These are phyloP conservation scores for Indicator maculatus DNA, from an alignment of 2,113 vertebrate genomes.

Conservation along the genomic window DNA sequence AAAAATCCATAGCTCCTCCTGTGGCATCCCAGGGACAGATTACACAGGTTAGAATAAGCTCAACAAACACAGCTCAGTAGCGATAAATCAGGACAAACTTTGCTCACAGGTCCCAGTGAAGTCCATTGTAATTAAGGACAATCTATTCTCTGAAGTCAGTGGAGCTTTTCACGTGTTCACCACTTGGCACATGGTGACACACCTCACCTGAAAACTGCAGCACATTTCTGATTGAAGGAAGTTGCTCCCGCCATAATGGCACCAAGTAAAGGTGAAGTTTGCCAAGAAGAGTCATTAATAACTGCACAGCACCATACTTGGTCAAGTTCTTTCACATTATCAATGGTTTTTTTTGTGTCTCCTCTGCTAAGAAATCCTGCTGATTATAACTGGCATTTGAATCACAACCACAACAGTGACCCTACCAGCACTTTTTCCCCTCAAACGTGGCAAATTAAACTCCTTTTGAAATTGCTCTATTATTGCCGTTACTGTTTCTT, in stretches of 20 bases:
- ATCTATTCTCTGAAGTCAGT: not conserved
- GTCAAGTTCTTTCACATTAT: not conserved
- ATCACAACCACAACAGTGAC: not conserved
- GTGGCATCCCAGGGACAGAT: not conserved
- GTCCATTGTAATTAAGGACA: not conserved
- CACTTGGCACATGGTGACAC: not conserved
- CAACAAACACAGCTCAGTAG: not conserved
- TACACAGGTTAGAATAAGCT: not conserved
- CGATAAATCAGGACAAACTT: conserved; percentile 5
- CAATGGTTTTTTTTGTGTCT: not conserved
- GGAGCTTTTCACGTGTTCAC: not conserved
- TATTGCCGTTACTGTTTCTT: not conserved
- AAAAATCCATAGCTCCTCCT: not conserved
- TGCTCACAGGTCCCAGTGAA: not conserved
- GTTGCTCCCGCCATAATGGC: not conserved
- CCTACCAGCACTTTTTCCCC: not conserved
- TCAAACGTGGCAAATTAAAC: not conserved
- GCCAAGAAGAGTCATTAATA: not conserved
- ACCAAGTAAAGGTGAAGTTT: not conserved
- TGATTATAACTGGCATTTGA: not conserved
- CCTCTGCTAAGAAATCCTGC: not conserved
- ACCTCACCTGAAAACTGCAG: not conserved
- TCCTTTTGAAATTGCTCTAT: not conserved
- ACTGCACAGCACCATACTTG: not conserved
- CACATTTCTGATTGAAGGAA: not conserved